These are phyloP conservation scores for Thalassaphorura encarpata DNA, from an alignment of 1,140 invertebrate species.

Conservation along the genomic window DNA sequence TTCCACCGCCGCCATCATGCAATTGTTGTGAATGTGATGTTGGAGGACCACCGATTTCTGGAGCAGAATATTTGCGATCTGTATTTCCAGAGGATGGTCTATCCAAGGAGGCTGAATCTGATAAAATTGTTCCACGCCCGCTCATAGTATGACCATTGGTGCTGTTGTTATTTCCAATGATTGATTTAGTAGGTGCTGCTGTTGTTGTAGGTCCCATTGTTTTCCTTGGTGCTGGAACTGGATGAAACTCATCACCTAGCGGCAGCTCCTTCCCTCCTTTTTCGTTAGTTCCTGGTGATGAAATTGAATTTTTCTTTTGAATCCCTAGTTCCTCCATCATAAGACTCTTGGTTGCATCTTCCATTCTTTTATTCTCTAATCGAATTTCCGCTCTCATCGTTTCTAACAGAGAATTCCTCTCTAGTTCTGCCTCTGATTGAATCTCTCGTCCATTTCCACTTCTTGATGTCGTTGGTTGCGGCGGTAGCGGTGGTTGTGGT, in stretches of 20 bases:
- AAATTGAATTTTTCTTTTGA: background rate
- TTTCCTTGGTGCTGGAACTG: constrained; percentile 2
- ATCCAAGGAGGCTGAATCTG: background rate
- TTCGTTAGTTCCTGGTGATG: background rate
- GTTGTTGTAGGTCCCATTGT: too few species aligned
- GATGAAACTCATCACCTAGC: background rate
- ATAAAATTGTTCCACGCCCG: too few species aligned
- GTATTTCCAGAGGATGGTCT: background rate
- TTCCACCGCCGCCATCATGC: background rate
- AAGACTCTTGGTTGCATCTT: constrained; percentile 21
- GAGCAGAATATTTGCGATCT: background rate
- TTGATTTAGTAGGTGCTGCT: too few species aligned
- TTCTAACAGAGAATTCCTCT: constrained; percentile 6
- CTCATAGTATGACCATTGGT: too few species aligned
- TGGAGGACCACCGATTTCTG: background rate
- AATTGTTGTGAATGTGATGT: background rate
- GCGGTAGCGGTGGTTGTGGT: too few species aligned
- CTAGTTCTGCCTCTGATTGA: too few species aligned
- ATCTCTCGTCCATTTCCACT: too few species aligned
- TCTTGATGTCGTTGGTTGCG: too few species aligned
- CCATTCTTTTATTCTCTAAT: constrained; percentile 21
- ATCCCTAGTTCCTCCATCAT: constrained; percentile 13
- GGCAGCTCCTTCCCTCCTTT: background rate
- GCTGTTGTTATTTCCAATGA: too few species aligned
- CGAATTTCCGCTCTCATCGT: constrained; percentile 26